These are phyloP conservation scores for Coenonympha glycerion DNA, from an alignment of 2,888 invertebrate species.

Conservation along the genomic window DNA sequence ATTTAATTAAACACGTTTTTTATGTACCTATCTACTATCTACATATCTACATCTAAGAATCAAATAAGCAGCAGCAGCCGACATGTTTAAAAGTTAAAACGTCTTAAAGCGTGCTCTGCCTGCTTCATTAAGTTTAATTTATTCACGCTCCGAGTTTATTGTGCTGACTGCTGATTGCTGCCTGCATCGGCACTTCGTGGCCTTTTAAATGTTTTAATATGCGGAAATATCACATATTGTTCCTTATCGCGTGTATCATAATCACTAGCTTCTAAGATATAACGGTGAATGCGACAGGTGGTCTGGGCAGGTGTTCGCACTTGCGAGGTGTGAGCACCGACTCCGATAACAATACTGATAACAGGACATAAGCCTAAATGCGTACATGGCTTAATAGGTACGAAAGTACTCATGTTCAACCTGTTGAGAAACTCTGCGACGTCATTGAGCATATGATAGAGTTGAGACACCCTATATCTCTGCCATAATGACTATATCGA, in stretches of 20 bases:
- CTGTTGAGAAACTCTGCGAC: neutral
- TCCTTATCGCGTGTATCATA: conserved; percentile 25
- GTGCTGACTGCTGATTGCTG: neutral
- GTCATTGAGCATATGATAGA: too few species aligned
- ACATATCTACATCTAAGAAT: too few species aligned
- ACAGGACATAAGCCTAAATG: conserved; percentile 36
- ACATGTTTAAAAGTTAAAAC: too few species aligned
- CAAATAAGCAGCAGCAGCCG: too few species aligned
- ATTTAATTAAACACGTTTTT: too few species aligned
- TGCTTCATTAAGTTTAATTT: neutral
- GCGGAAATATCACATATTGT: conserved; percentile 24
- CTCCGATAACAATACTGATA: conserved; percentile 56
- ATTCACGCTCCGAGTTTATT: conserved; percentile 7
- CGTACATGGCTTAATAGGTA: neutral
- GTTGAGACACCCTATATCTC: too few species aligned
- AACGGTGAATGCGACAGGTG: conserved; percentile 52
- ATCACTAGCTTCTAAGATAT: conserved; percentile 38
- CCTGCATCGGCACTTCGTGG: too few species aligned
- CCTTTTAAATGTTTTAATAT: conserved; percentile 8
- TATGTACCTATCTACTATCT: too few species aligned
- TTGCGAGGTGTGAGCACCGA: conserved; percentile 52
- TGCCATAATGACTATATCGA: too few species aligned
- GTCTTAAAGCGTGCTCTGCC: neutral
- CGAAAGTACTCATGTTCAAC: neutral
- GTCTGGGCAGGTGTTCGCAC: conserved; percentile 66